phyloP scores from a whole-genome alignment of 2,888 invertebrate species.

The Drosophila affinis region DNA sequence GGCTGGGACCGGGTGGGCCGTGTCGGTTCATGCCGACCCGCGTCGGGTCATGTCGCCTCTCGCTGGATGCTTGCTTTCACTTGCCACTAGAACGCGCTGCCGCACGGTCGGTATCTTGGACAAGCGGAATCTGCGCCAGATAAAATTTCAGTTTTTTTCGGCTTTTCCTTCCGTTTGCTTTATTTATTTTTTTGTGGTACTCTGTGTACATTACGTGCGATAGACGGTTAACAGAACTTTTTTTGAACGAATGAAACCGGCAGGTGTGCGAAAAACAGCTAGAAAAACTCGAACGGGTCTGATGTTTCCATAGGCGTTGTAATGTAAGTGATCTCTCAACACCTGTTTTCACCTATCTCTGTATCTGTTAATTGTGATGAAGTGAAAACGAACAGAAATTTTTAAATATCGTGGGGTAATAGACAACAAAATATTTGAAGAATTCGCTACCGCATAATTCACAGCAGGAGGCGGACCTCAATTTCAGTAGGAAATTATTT shows the following conservation, averaged over 20 bases:
- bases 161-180: neutral
- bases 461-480: slow-evolving; percentile 7
- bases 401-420: neutral
- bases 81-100: slow-evolving; percentile 24
- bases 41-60: neutral
- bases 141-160: neutral
- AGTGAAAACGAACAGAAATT: neutral
- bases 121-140: neutral
- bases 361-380: neutral
- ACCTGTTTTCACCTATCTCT: neutral
- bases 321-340: neutral
- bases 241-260: neutral
- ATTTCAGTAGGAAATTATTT: slow-evolving; percentile 23
- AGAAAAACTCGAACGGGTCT: neutral
- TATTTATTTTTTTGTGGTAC: neutral
- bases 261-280: neutral
- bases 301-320: neutral
- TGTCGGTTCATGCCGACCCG: neutral
- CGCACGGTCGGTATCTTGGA: slow-evolving; percentile 12
- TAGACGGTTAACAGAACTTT: neutral
- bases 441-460: slow-evolving; percentile 1
- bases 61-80: slow-evolving; percentile 13
- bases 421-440: neutral
- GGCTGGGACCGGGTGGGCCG: neutral
- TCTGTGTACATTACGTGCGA: neutral